These are phyloP conservation scores for Casuarius casuarius DNA, from an alignment of 2,113 vertebrate species.

Conservation along the genomic window DNA sequence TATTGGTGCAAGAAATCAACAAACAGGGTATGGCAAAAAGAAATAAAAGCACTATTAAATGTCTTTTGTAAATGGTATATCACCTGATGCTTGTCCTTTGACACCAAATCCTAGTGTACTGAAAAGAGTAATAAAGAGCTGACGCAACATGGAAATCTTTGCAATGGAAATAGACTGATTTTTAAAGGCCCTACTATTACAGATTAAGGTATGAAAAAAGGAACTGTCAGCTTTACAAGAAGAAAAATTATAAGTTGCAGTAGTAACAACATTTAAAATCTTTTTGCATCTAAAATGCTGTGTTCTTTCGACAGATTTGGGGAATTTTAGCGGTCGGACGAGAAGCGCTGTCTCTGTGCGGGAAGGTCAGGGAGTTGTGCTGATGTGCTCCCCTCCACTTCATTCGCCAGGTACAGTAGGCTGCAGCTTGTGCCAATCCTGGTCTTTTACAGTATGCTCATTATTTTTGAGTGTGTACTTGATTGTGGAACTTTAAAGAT, in stretches of 20 bases:
- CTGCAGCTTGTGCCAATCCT: background rate
- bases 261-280: background rate
- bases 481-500: background rate
- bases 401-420: conserved; percentile 91
- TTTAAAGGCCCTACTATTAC: background rate
- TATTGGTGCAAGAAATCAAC: background rate
- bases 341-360: conserved; percentile 93
- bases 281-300: conserved; percentile 38
- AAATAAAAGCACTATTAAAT: conserved; percentile 4
- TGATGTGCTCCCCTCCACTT: conserved; percentile 93
- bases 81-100: background rate
- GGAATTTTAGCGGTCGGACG: conserved; percentile 87
- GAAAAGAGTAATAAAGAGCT: background rate
- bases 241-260: background rate
- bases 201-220: conserved; percentile 29
- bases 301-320: conserved; percentile 86
- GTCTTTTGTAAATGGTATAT: background rate
- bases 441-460: background rate
- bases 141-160: background rate
- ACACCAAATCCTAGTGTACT: background rate
- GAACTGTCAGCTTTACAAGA: background rate
- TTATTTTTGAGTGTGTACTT: background rate
- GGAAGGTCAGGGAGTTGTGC: conserved; percentile 96
- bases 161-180: conserved; percentile 10
- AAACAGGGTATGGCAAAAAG: background rate